phyloP scores from a whole-genome alignment of 2,797 vertebrate species.

The Sphaeramia orbicularis region DNA sequence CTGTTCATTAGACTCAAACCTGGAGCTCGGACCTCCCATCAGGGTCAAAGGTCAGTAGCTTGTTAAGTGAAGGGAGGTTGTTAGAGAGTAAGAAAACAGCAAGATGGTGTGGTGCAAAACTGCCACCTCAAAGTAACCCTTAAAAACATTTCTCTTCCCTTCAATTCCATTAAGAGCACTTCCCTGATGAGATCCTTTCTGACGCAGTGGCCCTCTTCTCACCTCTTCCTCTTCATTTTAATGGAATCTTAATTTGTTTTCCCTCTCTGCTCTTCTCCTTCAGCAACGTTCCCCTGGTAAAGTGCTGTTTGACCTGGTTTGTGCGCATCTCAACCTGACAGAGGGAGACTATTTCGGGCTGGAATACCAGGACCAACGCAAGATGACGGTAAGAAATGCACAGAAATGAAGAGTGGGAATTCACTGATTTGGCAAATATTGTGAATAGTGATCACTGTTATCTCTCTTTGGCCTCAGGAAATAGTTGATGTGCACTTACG shows the following conservation, averaged over 20 bases:
- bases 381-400: constrained; percentile 87
- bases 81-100: constrained; percentile 1
- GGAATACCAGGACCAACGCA: constrained; percentile 93
- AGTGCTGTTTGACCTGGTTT: constrained; percentile 90
- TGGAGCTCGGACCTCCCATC: constrained; percentile 3
- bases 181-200: constrained; percentile 7
- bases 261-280: constrained; percentile 25
- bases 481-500: too few relatives aligned
- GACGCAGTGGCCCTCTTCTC: neutral
- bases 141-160: neutral
- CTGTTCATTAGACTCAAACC: constrained; percentile 37
- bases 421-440: too few relatives aligned
- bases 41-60: constrained; percentile 40
- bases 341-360: constrained; percentile 96
- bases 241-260: neutral
- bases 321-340: constrained; percentile 91
- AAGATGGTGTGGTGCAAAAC: neutral
- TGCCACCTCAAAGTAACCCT: neutral
- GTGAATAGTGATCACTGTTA: too few relatives aligned
- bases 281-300: constrained; percentile 93
- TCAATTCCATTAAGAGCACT: constrained; percentile 6
- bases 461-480: too few relatives aligned
- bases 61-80: constrained; percentile 15
- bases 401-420: too few relatives aligned
- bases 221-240: neutral